phyloP scores from a whole-genome alignment of 2,113 vertebrate genomes.

The Promerops cafer region DNA sequence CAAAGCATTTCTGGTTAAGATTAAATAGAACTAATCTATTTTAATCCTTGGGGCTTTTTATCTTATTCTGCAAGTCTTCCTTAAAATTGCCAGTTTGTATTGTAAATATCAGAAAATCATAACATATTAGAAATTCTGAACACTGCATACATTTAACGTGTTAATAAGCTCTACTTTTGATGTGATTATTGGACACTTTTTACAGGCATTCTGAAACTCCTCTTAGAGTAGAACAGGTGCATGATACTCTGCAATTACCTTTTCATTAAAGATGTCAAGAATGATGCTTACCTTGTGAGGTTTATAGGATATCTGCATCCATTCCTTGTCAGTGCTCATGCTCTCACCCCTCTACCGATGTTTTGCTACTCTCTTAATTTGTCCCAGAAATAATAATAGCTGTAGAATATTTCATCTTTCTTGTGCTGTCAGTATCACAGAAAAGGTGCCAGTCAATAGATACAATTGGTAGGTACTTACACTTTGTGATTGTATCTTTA shows the following conservation, averaged over 20 bases:
- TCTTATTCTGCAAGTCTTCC: background rate
- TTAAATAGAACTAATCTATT: background rate
- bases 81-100: background rate
- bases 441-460: background rate
- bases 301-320: background rate
- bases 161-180: background rate
- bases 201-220: background rate
- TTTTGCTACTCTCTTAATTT: background rate
- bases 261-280: background rate
- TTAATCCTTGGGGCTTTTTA: background rate
- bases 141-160: background rate
- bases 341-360: background rate
- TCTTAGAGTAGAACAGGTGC: background rate
- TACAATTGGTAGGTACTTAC: background rate
- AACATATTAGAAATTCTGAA: background rate
- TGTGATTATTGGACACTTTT: background rate
- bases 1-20: background rate
- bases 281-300: background rate
- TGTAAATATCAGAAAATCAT: background rate
- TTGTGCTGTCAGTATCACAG: background rate
- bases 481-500: background rate
- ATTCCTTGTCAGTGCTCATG: background rate
- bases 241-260: background rate
- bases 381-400: background rate
- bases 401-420: background rate